Percentiles rank a stretch among this genome's conserved stretches.
Evolutionary conservation across 2,888 invertebrate genomes (phyloP).

Genomic region (Coenonympha glycerion): DNA sequence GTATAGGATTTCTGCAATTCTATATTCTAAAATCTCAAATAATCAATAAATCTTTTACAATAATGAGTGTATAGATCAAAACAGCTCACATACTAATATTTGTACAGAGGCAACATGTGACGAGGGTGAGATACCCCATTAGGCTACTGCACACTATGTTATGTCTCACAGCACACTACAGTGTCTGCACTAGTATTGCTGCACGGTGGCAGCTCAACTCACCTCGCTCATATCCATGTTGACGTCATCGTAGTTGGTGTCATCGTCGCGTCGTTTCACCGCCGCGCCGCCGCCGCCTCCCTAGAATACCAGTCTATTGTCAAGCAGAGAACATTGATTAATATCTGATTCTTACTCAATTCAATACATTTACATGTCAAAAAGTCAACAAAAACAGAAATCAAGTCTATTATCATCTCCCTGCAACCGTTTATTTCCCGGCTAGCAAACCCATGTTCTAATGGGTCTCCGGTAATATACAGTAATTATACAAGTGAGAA

Average conservation of each 20-base stretch:
- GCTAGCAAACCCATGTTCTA: no score
- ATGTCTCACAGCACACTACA: neutral
- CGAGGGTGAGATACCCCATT: neutral
- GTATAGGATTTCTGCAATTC: no score
- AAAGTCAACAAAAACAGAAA: neutral
- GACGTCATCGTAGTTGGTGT: slow-evolving; percentile 84
- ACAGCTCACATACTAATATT: no score
- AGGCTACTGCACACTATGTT: neutral
- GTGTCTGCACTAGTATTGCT: neutral
- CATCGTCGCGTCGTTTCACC: slow-evolving; percentile 74
- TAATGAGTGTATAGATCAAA: no score
- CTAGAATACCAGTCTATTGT: slow-evolving; percentile 76
- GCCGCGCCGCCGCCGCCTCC: slow-evolving; percentile 44
- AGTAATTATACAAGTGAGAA: no score
- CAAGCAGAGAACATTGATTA: slow-evolving; percentile 77
- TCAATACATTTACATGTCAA: slow-evolving; percentile 5
- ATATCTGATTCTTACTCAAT: slow-evolving; percentile 36
- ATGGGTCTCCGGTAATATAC: no score
- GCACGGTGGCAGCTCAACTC: slow-evolving; percentile 37
- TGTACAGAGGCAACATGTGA: neutral
- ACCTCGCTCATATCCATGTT: slow-evolving; percentile 88
- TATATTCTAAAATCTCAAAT: no score
- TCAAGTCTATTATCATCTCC: no score
- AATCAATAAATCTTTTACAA: no score
- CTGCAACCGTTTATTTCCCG: no score